Evolutionary conservation across 2,797 vertebrate genomes (phyloP).

Genomic region (Platalea minor): DNA sequence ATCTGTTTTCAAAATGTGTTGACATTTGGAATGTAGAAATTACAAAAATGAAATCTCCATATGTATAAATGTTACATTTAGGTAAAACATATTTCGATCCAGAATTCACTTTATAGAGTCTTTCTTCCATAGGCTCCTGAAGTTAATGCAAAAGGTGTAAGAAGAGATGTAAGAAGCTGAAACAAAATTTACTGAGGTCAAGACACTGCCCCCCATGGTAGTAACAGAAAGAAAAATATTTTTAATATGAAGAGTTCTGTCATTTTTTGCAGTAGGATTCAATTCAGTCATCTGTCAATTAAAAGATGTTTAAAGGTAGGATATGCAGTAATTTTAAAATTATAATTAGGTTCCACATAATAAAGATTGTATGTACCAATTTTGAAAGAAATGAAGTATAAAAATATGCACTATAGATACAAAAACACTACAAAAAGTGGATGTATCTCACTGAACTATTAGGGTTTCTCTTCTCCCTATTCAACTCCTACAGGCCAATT

Average conservation of each 20-base stretch:
- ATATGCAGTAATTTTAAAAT: background rate
- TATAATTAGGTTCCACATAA: background rate
- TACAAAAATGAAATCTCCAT: background rate
- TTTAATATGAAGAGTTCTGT: background rate
- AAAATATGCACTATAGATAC: background rate
- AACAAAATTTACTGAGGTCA: background rate
- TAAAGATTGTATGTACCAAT: background rate
- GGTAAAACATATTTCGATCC: background rate
- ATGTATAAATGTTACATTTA: background rate
- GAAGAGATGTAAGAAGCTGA: background rate
- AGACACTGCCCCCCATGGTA: background rate
- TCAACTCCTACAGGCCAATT: background rate
- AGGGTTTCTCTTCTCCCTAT: background rate
- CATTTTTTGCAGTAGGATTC: background rate
- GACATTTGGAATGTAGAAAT: background rate
- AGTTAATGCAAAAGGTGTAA: background rate
- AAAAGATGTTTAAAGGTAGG: background rate
- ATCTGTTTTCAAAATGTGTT: background rate
- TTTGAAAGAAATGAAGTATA: background rate
- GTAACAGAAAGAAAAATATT: background rate
- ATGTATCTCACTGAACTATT: background rate
- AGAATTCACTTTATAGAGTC: background rate
- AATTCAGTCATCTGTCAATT: background rate
- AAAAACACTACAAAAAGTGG: background rate
- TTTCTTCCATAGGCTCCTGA: background rate